Percentiles rank a stretch among this genome's conserved stretches.
phyloP scores from a whole-genome alignment of 2,113 vertebrate genomes.

The Sclerurus mexicanus region DNA sequence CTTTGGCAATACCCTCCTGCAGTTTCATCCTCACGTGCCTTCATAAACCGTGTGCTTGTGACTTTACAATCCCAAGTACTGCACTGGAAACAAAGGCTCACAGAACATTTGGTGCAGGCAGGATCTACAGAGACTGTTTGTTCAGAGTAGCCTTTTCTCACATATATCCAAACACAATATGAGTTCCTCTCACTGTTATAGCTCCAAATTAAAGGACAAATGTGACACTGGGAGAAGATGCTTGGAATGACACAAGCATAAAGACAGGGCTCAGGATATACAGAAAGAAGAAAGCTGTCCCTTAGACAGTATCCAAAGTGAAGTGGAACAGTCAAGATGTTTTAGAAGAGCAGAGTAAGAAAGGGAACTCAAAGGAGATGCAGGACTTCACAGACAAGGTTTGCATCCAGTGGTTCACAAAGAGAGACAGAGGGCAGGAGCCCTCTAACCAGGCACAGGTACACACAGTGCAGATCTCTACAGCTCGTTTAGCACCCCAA shows the following conservation, averaged over 20 bases:
- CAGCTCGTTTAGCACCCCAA: background rate
- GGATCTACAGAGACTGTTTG: slow-evolving; percentile 41
- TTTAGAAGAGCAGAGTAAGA: background rate
- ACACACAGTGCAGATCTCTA: fast-evolving
- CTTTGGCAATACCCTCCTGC: background rate
- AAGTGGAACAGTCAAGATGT: background rate
- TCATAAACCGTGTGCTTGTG: background rate
- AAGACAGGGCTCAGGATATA: background rate
- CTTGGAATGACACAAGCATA: background rate
- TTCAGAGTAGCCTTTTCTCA: slow-evolving; percentile 9
- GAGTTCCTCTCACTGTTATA: background rate
- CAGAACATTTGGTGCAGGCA: slow-evolving; percentile 8
- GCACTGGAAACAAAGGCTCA: slow-evolving; percentile 26
- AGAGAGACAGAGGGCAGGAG: background rate
- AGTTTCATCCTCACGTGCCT: slow-evolving; percentile 42
- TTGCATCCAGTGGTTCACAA: fast-evolving
- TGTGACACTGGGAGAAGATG: background rate
- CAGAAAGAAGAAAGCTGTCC: background rate
- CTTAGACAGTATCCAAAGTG: background rate
- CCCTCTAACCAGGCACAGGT: background rate
- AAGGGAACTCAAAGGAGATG: background rate
- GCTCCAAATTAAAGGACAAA: background rate
- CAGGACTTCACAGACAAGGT: background rate
- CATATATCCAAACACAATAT: background rate
- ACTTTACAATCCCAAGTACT: slow-evolving; percentile 23